Percentiles rank a stretch among this genome's conserved stretches.
These are phyloP conservation scores for Hydrophis major DNA, from an alignment of 2,797 vertebrate genomes.

Conservation along the genomic window DNA sequence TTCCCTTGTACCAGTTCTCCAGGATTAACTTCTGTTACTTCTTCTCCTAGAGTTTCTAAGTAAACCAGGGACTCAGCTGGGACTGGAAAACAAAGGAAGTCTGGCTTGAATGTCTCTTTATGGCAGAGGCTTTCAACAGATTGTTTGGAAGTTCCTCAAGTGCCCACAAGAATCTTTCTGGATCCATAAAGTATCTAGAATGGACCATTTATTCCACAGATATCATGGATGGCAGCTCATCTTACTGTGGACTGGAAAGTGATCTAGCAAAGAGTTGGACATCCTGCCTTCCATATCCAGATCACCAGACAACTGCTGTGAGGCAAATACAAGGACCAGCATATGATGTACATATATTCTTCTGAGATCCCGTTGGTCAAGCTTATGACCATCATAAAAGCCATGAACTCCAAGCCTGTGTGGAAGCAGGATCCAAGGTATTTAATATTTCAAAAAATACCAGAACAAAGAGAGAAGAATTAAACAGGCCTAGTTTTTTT, in stretches of 20 bases:
- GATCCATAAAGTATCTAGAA: background rate
- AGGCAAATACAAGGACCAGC: background rate
- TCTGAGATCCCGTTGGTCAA: background rate
- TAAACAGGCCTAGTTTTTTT: background rate
- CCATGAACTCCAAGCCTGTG: background rate
- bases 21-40: background rate
- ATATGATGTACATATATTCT: background rate
- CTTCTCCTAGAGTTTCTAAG: background rate
- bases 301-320: background rate
- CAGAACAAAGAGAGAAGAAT: background rate
- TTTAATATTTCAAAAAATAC: background rate
- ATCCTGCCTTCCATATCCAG: background rate
- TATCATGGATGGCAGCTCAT: background rate
- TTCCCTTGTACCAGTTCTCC: background rate
- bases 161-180: background rate
- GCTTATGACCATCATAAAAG: background rate
- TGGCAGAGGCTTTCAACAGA: background rate
- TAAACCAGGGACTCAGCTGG: background rate
- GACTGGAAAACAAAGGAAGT: background rate
- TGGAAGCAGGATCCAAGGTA: background rate
- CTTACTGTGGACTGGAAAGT: background rate
- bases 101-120: background rate
- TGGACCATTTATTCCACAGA: background rate
- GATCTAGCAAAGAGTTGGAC: background rate
- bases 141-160: background rate